A percentile compares a stretch with the other conserved stretches of the same genome.
phyloP scores from a whole-genome alignment of 37 sponge, comb jelly and placozoan species.

The Eunapius fragilis region DNA sequence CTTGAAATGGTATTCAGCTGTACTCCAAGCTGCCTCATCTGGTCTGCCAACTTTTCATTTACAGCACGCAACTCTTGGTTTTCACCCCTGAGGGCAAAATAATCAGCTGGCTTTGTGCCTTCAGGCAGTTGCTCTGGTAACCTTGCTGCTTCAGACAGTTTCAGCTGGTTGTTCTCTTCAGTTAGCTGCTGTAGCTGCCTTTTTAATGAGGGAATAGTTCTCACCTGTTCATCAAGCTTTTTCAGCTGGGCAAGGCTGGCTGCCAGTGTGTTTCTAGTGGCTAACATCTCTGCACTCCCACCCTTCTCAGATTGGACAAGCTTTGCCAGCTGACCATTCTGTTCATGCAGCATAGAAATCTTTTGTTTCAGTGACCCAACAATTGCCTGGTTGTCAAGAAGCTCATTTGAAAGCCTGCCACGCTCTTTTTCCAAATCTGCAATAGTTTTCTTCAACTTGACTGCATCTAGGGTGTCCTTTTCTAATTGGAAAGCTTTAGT shows the following conservation, averaged over 20 bases:
- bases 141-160: conserved; percentile 8
- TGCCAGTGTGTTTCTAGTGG: conserved; percentile 56
- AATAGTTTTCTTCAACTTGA: conserved; percentile 14
- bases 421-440: conserved; percentile 34
- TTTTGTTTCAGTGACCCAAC: conserved; percentile 55
- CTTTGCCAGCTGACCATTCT: conserved; percentile 53
- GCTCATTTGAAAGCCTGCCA: conserved; percentile 27
- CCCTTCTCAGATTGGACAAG: conserved; percentile 15
- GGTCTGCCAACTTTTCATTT: conserved; percentile 17
- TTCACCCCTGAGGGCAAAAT: conserved; percentile 21
- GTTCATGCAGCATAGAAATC: conserved; percentile 57
- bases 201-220: conserved; percentile 49
- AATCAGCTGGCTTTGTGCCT: conserved; percentile 23
- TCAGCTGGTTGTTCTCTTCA: conserved; percentile 16
- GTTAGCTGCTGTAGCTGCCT: conserved; percentile 15
- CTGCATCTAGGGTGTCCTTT: conserved; percentile 14
- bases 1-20: conserved; percentile 7
- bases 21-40: neutral
- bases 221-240: conserved; percentile 51
- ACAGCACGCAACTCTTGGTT: conserved; percentile 16
- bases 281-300: conserved; percentile 27
- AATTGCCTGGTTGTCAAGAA: conserved; percentile 37
- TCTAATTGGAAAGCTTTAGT: conserved; percentile 14
- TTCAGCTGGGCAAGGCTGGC: conserved; percentile 67
- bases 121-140: conserved; percentile 25